These are phyloP conservation scores for Tipula vernalis DNA, from an alignment of 2,888 invertebrate species.

Conservation along the genomic window DNA sequence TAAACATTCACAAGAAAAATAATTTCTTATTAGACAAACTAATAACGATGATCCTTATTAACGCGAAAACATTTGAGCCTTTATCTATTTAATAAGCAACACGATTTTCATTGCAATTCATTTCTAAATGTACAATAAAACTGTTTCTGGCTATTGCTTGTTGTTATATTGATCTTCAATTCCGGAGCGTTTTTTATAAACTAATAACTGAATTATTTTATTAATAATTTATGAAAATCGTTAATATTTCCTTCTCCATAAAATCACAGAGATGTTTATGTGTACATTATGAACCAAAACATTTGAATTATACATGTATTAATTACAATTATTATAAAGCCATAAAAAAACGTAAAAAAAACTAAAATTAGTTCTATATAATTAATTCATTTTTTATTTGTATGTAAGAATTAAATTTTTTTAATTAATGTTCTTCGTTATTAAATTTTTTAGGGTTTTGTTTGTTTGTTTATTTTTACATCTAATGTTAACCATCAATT, in stretches of 20 bases:
- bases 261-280: not conserved
- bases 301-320: not conserved
- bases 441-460: not conserved
- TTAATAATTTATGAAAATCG: not conserved
- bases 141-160: not conserved
- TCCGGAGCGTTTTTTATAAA: not conserved
- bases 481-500: slow-evolving; percentile 9
- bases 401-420: not conserved
- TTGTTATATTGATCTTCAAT: not conserved
- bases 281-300: not conserved
- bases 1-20: too few relatives aligned
- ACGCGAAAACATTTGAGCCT: too few relatives aligned
- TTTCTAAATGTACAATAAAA: too few relatives aligned
- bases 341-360: not conserved
- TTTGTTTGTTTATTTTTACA: not conserved
- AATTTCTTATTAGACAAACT: too few relatives aligned
- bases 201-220: not conserved
- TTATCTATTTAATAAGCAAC: not conserved
- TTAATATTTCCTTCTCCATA: not conserved
- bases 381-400: not conserved
- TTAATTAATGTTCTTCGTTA: not conserved
- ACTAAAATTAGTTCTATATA: not conserved
- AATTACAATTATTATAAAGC: not conserved
- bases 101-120: not conserved
- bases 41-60: too few relatives aligned